These are phyloP conservation scores for human DNA, from an alignment of 2,113 vertebrate species.

Conservation along the genomic window GRCh38 chr4:139932501-139933000, in stretches of 20 bases:
- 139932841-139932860: not conserved
- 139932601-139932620: not conserved
- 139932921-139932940: not conserved
- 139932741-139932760: not conserved
- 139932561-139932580: not conserved
- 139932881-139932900: not conserved
- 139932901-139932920: not conserved
- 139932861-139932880: not conserved
- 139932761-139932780: not conserved
- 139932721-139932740: not conserved
- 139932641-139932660: not conserved
- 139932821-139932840: not conserved
- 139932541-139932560: slow-evolving; percentile 49
- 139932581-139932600: slow-evolving; percentile 10
- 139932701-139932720: not conserved
- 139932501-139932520: slow-evolving; percentile 34
- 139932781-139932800: not conserved
- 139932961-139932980: not conserved
- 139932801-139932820: accelerated
- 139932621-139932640: not conserved
- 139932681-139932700: not conserved
- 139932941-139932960: not conserved
- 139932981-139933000: not conserved
- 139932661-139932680: not conserved
- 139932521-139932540: not conserved